Conservation (phyloP, 2,888 invertebrate genomes). For the Idaea biselata region DNA sequence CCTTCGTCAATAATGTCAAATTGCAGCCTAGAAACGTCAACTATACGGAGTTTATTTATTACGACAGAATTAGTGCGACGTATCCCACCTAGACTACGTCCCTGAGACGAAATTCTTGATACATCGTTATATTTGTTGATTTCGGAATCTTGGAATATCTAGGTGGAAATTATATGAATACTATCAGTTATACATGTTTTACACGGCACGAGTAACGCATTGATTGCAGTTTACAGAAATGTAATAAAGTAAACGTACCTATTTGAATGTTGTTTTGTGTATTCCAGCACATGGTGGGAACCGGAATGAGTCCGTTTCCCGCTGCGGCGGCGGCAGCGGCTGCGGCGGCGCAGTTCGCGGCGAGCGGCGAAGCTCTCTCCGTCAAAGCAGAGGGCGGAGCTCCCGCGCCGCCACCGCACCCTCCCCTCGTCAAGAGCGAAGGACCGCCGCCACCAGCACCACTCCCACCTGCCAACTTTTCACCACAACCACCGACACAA, state of each 20-base stretch:
- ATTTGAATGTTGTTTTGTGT: slow-evolving; percentile 29
- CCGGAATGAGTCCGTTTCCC: slow-evolving; percentile 89
- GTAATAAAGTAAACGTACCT: neutral
- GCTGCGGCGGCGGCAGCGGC: slow-evolving; percentile 83
- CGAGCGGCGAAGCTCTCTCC: slow-evolving; percentile 77
- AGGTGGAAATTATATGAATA: slow-evolving; percentile 22
- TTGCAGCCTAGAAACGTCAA: slow-evolving; percentile 73
- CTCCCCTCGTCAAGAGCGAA: slow-evolving; percentile 77
- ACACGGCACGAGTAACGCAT: slow-evolving; percentile 15
- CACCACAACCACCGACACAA: slow-evolving; percentile 69
- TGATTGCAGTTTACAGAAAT: neutral
- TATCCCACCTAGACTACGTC: slow-evolving; percentile 51
- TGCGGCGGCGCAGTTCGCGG: slow-evolving; percentile 81
- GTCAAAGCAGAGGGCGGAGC: slow-evolving; percentile 72
- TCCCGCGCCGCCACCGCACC: slow-evolving; percentile 62
- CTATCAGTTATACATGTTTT: slow-evolving; percentile 21
- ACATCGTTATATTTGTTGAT: slow-evolving; percentile 36
- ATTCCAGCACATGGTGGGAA: slow-evolving; percentile 96
- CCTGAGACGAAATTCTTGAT: slow-evolving; percentile 52
- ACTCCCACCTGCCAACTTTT: slow-evolving; percentile 70
- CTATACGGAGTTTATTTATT: slow-evolving; percentile 69
- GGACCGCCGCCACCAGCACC: slow-evolving; percentile 72
- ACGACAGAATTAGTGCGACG: slow-evolving; percentile 64
- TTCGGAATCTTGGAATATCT: slow-evolving; percentile 16
- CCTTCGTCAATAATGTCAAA: slow-evolving; percentile 70